A percentile compares a stretch with the other conserved stretches of the same genome.
Evolutionary conservation across 2,113 vertebrate genomes (phyloP).

Genomic region (Promerops cafer): DNA sequence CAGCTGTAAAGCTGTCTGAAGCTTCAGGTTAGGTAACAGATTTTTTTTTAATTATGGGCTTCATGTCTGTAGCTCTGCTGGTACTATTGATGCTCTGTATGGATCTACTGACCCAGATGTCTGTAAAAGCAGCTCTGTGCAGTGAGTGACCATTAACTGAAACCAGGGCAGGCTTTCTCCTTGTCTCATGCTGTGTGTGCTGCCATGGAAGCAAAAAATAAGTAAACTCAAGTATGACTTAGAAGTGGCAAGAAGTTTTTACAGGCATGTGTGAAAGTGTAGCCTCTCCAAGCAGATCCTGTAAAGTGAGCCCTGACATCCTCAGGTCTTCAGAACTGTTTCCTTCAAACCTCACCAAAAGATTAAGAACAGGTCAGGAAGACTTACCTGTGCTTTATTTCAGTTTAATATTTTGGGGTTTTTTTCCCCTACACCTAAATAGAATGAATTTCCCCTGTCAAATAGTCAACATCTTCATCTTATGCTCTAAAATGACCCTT

Average conservation of each 20-base stretch:
- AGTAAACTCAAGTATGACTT: not conserved
- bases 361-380: not conserved
- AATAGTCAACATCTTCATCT: not conserved
- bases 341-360: not conserved
- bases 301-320: no score
- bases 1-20: not conserved
- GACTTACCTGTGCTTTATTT: not conserved
- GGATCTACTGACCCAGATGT: not conserved
- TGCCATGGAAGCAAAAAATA: not conserved
- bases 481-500: not conserved
- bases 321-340: not conserved
- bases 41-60: not conserved
- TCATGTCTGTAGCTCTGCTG: not conserved
- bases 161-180: not conserved
- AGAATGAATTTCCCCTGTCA: not conserved
- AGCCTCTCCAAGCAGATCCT: not conserved
- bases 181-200: not conserved
- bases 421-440: not conserved
- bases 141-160: not conserved
- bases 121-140: not conserved
- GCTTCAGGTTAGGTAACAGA: not conserved
- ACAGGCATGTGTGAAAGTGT: fast-evolving
- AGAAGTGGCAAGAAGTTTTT: not conserved
- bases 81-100: not conserved
- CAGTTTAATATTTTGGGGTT: not conserved